These are phyloP conservation scores for Tetrapedia diversipes DNA, from an alignment of 2,888 invertebrate species.

Conservation along the genomic window DNA sequence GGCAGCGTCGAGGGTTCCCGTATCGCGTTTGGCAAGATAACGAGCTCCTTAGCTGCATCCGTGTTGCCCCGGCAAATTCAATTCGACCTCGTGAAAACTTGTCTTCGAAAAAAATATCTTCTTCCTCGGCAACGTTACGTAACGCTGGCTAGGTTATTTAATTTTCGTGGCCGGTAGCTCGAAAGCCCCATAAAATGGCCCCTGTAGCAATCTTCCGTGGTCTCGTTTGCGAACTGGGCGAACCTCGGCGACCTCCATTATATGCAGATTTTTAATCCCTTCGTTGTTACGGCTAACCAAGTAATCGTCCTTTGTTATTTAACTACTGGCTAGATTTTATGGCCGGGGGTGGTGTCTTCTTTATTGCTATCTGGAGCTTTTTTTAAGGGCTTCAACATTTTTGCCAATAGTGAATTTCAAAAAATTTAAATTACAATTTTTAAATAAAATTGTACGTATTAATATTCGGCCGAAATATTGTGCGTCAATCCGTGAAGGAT, in stretches of 20 bases:
- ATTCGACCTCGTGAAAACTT: neutral
- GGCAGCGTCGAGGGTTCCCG: constrained; percentile 11
- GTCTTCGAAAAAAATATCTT: neutral
- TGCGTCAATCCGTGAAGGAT: too few species aligned
- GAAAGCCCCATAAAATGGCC: neutral
- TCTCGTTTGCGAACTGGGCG: neutral
- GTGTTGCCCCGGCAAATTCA: constrained; percentile 9
- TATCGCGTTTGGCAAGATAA: constrained; percentile 38
- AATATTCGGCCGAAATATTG: too few species aligned
- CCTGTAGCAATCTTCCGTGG: neutral
- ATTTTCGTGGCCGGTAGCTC: constrained; percentile 3
- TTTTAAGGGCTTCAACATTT: too few species aligned
- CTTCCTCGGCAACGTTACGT: neutral
- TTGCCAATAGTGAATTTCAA: too few species aligned
- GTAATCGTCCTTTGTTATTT: neutral
- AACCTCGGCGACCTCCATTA: neutral
- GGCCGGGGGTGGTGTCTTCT: too few species aligned
- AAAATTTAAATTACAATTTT: too few species aligned
- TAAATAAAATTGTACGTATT: too few species aligned
- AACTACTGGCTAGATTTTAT: too few species aligned
- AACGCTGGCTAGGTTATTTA: neutral
- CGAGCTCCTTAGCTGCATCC: constrained; percentile 30
- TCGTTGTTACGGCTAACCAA: neutral
- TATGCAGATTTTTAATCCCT: constrained; percentile 20
- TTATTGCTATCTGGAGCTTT: too few species aligned